These are phyloP conservation scores for Drosophila gunungcola DNA, from an alignment of 1,140 invertebrate genomes.

Conservation along the genomic window DNA sequence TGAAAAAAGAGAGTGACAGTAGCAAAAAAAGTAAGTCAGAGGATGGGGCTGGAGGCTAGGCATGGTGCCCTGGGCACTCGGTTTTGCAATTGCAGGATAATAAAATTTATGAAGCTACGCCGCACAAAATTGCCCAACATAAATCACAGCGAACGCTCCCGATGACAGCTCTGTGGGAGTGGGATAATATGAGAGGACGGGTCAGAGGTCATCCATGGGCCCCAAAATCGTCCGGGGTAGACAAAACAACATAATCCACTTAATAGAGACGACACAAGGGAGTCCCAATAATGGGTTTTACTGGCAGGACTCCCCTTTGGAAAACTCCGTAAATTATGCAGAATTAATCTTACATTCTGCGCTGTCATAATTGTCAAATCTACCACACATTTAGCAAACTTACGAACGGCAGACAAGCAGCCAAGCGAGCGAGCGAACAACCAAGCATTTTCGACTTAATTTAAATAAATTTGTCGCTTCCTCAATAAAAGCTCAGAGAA, in stretches of 20 bases:
- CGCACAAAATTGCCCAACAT: constrained; percentile 73
- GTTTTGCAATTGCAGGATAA: constrained; percentile 76
- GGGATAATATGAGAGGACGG: constrained; percentile 16
- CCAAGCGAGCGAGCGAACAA: constrained; percentile 29
- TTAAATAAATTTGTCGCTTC: constrained; percentile 82
- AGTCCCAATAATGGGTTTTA: constrained; percentile 55
- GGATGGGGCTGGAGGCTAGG: neutral
- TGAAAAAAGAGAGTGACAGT: constrained; percentile 30
- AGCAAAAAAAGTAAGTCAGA: neutral
- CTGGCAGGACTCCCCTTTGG: constrained; percentile 35
- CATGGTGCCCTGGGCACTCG: constrained; percentile 16
- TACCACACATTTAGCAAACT: constrained; percentile 73
- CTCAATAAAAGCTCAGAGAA: constrained; percentile 71
- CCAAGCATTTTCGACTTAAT: constrained; percentile 72
- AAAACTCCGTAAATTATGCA: constrained; percentile 58
- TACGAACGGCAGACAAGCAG: constrained; percentile 33
- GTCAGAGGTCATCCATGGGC: constrained; percentile 44
- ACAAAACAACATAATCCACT: constrained; percentile 79
- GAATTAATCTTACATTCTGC: constrained; percentile 71
- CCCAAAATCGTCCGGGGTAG: constrained; percentile 15
- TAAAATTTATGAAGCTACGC: constrained; percentile 80
- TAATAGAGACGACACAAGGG: constrained; percentile 73
- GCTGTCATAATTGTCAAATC: constrained; percentile 81
- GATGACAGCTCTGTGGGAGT: constrained; percentile 25
- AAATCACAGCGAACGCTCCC: constrained; percentile 62